Percentiles rank a stretch among this genome's conserved stretches.
phyloP scores from a whole-genome alignment of 2,797 vertebrate genomes.

The Fringilla coelebs region DNA sequence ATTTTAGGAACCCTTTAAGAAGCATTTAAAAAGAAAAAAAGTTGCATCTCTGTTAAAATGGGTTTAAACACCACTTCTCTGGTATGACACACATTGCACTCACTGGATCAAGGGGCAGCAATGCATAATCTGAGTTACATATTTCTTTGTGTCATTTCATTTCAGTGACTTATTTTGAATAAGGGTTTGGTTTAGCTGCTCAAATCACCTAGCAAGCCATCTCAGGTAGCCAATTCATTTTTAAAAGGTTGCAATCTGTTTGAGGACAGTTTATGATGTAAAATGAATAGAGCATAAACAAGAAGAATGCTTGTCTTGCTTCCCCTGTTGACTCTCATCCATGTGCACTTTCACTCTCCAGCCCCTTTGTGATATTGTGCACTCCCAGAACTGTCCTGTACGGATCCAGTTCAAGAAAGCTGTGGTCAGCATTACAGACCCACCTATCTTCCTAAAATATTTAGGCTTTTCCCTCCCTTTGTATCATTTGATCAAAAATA shows the following conservation, averaged over 20 bases:
- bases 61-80: neutral
- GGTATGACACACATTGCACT: neutral
- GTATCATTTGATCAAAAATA: neutral
- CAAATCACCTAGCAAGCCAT: neutral
- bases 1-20: neutral
- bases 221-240: neutral
- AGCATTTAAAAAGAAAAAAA: neutral
- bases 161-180: neutral
- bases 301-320: neutral
- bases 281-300: neutral
- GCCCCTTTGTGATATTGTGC: neutral
- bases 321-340: neutral
- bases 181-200: neutral
- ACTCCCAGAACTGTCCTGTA: neutral
- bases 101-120: neutral
- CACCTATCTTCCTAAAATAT: neutral
- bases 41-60: neutral
- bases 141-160: neutral
- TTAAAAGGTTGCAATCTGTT: neutral
- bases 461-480: neutral
- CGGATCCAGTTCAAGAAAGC: neutral
- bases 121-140: neutral
- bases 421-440: neutral
- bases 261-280: neutral
- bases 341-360: neutral